These are phyloP conservation scores for Nematostella vectensis DNA, from an alignment of 92 coral and sea anemone genomes.

Conservation along the genomic window DNA sequence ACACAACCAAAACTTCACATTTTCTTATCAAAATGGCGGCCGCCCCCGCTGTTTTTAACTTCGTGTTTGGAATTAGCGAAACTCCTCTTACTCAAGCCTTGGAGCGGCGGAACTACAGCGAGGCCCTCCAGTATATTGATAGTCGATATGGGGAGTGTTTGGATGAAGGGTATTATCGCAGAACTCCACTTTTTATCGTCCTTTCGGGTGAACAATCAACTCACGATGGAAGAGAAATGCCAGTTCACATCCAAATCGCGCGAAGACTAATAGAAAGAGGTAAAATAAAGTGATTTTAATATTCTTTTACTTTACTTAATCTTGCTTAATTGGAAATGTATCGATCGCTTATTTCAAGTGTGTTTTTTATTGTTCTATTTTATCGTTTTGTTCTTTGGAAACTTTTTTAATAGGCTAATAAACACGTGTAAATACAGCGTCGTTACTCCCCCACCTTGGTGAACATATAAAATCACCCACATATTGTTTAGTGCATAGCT, in stretches of 20 bases:
- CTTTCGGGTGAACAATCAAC: constrained; percentile 66
- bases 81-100: constrained; percentile 71
- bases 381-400: too few relatives aligned
- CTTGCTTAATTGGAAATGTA: too few relatives aligned
- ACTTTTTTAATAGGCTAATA: too few relatives aligned
- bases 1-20: too few relatives aligned
- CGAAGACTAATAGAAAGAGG: constrained; percentile 73
- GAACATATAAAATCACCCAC: too few relatives aligned
- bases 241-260: constrained; percentile 71
- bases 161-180: constrained; percentile 71
- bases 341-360: too few relatives aligned
- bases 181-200: constrained; percentile 70
- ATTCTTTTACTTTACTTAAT: too few relatives aligned
- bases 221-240: constrained; percentile 60
- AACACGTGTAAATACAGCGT: too few relatives aligned
- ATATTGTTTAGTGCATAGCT: too few relatives aligned
- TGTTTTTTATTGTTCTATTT: too few relatives aligned
- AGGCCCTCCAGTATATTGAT: constrained; percentile 62
- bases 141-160: constrained; percentile 62
- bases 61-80: constrained; percentile 70
- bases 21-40: constrained; percentile 62
- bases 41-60: constrained; percentile 52
- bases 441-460: too few relatives aligned
- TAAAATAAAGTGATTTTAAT: constrained; percentile 3
- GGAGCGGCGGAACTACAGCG: constrained; percentile 56